These are phyloP conservation scores for Python bivittatus DNA, from an alignment of 2,113 vertebrate genomes.

Conservation along the genomic window DNA sequence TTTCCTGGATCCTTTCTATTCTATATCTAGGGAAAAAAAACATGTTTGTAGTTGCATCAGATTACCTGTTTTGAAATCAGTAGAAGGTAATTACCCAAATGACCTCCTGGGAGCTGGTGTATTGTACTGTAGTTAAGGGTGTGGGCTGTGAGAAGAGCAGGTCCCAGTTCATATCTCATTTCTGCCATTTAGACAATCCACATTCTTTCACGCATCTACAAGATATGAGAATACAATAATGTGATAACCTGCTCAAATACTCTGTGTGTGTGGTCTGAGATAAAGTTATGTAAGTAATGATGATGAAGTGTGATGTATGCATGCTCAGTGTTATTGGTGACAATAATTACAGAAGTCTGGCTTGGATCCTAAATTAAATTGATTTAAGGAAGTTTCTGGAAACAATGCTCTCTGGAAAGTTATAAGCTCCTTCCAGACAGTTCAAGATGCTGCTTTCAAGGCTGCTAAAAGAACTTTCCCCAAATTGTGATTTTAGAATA, in stretches of 20 bases:
- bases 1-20: not conserved
- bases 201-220: not conserved
- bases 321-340: not conserved
- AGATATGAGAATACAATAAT: not conserved
- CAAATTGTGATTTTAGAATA: not conserved
- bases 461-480: not conserved
- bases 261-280: not conserved
- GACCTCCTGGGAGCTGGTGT: not conserved
- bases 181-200: not conserved
- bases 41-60: not conserved
- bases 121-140: not conserved
- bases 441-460: not conserved
- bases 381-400: not conserved
- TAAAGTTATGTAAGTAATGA: not conserved
- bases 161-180: not conserved
- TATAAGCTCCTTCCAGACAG: not conserved
- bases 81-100: not conserved
- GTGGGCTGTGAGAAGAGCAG: not conserved
- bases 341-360: constrained; percentile 4
- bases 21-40: constrained; percentile 8
- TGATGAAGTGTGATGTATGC: not conserved
- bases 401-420: not conserved
- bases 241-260: not conserved
- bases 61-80: not conserved
- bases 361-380: not conserved